Evolutionary conservation across 2,888 invertebrate species (phyloP), one percentile per base, ranked within the genome.

Genomic region (Vannuccia rotundouncinata): DNA sequence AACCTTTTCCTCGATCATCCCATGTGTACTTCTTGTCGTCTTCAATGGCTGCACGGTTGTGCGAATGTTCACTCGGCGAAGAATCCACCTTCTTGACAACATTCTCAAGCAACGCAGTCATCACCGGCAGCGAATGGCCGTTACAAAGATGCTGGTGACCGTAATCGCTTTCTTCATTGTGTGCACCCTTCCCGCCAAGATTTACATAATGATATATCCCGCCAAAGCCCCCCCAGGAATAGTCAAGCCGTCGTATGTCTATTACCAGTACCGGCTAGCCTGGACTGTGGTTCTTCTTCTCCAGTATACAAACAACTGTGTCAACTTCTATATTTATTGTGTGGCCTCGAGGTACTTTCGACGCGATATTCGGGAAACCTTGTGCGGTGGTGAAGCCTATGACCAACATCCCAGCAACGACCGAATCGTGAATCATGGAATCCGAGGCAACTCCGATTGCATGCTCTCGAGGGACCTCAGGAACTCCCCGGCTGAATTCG

Each of bases 281-380:
- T 77, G 31, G 31, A 59, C 77, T 0, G 29, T 22, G n/a, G 25
- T 77, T 0, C 45, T 77, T 22, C 60, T 77, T 13, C 74, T 77
- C 22, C 77, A 77, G 77, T 77, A 45, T 27, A 22, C 45, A n/a
- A 77, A 77, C 77, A 25, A 59, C 17, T 28, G 29, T 27, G 2
- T 28, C n/a, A 77, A 77, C 77, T 59, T 77, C 77, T 77, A 29
- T 59, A 77, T 77, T n/a, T 77, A 77, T 10, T 27, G 29, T 77
- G 1, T 77, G n/a, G 30, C 60, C 25, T 77, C 77, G 1, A n/a
- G 29, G 59, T 31, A 29, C 45, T 77, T 77, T 59, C 77, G 77
- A 1, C 25, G 27, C n/a, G 77, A 77, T 31, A 1, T 77, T 17
- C 17, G 45, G 5, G 45, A 45, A n/a, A n/a, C n/a, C n/a, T n/a